Conservation (phyloP, 92 coral and sea anemone species). For the Pocillopora grandis region DNA sequence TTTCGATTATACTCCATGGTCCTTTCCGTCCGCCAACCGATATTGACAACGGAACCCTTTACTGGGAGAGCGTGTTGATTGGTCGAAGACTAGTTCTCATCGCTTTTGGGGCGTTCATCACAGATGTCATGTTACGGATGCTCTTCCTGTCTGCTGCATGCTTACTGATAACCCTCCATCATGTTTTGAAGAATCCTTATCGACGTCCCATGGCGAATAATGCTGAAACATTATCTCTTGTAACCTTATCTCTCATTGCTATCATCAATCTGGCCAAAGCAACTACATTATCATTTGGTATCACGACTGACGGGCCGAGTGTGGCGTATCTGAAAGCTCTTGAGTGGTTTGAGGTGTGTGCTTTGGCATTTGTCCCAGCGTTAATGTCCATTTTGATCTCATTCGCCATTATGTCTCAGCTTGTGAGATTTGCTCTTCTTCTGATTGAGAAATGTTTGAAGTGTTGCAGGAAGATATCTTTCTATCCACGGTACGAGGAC, state of each 20-base stretch:
- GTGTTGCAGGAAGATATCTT: neutral
- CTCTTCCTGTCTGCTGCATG: conserved; percentile 35
- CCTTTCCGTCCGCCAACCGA: conserved; percentile 43
- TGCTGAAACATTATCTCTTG: conserved; percentile 20
- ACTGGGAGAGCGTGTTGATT: conserved; percentile 64
- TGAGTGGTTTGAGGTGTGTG: conserved; percentile 36
- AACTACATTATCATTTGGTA: conserved; percentile 27
- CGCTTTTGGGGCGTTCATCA: conserved; percentile 37
- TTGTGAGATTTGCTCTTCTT: conserved; percentile 15
- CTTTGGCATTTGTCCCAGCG: conserved; percentile 45
- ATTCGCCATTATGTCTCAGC: conserved; percentile 31
- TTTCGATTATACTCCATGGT: conserved; percentile 52
- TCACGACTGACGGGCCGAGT: conserved; percentile 1
- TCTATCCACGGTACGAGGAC: neutral
- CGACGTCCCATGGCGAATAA: conserved; percentile 34
- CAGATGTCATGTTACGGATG: conserved; percentile 47
- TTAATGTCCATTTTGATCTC: conserved; percentile 11
- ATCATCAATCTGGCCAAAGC: conserved; percentile 28
- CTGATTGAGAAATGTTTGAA: neutral
- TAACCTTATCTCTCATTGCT: conserved; percentile 14
- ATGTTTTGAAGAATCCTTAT: conserved; percentile 31
- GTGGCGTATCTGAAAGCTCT: conserved; percentile 14
- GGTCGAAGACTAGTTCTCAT: conserved; percentile 52
- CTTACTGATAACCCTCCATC: conserved; percentile 34
- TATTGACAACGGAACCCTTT: conserved; percentile 41